These are phyloP conservation scores for Drosophila ezoana DNA, from an alignment of 2,888 invertebrate species.

Conservation along the genomic window DNA sequence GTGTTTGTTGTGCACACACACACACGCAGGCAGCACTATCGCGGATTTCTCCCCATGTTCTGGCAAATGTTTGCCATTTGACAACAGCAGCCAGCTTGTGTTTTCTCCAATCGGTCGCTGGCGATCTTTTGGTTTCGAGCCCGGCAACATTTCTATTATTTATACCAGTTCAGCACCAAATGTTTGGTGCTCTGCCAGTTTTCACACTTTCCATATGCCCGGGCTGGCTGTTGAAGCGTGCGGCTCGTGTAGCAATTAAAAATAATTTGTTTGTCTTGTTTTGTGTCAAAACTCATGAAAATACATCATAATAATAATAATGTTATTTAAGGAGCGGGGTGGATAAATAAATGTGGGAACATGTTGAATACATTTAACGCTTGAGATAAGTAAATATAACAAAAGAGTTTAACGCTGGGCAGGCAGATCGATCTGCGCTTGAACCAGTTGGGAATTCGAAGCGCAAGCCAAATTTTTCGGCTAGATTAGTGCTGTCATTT, in stretches of 20 bases:
- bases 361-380: neutral
- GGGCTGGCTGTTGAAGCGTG: constrained; percentile 33
- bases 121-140: constrained; percentile 53
- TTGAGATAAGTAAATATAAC: too few species aligned
- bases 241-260: constrained; percentile 74
- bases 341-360: constrained; percentile 13
- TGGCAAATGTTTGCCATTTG: constrained; percentile 72
- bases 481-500: constrained; percentile 30
- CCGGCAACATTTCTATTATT: constrained; percentile 75
- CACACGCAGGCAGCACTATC: constrained; percentile 32
- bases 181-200: constrained; percentile 59
- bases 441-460: neutral
- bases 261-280: constrained; percentile 78
- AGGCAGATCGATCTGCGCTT: neutral
- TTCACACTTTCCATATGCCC: constrained; percentile 72
- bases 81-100: constrained; percentile 49
- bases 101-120: constrained; percentile 54
- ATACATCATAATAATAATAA: constrained; percentile 66
- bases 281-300: constrained; percentile 71
- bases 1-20: constrained; percentile 79
- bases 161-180: constrained; percentile 52
- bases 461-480: neutral
- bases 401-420: too few species aligned
- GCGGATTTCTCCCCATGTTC: constrained; percentile 62
- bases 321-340: constrained; percentile 53